These are phyloP conservation scores for Caenorhabditis remanei DNA, from an alignment of 1,140 invertebrate genomes.

Conservation along the genomic window DNA sequence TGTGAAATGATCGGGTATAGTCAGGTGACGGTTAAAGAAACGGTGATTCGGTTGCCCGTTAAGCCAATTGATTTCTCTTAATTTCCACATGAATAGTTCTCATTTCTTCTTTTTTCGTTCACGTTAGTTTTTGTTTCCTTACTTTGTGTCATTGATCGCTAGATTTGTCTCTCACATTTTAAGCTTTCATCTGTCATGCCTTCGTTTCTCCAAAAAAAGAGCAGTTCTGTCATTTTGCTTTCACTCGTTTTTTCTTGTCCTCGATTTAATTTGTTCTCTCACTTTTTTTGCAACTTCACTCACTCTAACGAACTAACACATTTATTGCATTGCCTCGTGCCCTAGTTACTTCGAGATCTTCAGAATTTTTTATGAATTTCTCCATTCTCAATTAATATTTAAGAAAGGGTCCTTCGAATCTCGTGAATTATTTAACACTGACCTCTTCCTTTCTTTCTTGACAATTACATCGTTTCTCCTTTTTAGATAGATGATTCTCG, in stretches of 20 bases:
- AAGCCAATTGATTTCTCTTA: conserved; percentile 26
- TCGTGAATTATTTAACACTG: neutral
- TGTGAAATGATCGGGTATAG: neutral
- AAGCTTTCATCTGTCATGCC: conserved; percentile 12
- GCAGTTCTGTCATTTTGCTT: conserved; percentile 4
- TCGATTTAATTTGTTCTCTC: neutral
- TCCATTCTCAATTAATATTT: conserved; percentile 46
- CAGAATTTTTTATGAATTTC: conserved; percentile 37
- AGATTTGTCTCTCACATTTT: neutral
- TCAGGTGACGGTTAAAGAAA: conserved; percentile 10
- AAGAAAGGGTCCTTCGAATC: conserved; percentile 1
- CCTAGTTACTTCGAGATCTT: neutral
- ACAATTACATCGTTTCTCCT: neutral
- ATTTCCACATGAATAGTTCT: conserved; percentile 48
- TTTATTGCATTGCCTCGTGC: conserved; percentile 1
- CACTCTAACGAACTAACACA: conserved; percentile 18
- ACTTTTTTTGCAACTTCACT: neutral
- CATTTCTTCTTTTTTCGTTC: neutral
- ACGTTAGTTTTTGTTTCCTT: conserved; percentile 9
- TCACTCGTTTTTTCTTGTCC: neutral
- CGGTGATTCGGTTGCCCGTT: conserved; percentile 50
- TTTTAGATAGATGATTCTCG: neutral
- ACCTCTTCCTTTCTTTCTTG: neutral
- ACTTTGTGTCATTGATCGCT: conserved; percentile 2
- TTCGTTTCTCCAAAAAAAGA: neutral